Conservation (phyloP, 2,888 invertebrate genomes). For the Dromius quadrimaculatus region DNA sequence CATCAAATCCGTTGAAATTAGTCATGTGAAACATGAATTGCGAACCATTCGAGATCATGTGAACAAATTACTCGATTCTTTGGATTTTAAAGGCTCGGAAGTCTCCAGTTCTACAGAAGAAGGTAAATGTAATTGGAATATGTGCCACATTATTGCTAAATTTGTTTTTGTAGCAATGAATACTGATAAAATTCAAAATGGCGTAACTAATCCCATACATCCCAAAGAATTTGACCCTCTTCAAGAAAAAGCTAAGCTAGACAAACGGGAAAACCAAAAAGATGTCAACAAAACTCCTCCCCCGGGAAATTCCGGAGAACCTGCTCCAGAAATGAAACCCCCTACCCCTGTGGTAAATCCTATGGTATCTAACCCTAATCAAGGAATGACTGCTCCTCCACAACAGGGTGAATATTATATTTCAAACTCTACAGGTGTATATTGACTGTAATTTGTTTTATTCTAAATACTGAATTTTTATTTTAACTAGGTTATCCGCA, state of each 20-base stretch:
- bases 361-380: conserved; percentile 15
- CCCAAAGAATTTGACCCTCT: conserved; percentile 74
- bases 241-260: conserved; percentile 64
- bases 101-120: conserved; percentile 50
- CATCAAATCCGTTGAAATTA: conserved; percentile 64
- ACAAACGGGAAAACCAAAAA: conserved; percentile 55
- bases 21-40: conserved; percentile 66
- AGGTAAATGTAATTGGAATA: conserved; percentile 21
- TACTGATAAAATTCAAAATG: conserved; percentile 47
- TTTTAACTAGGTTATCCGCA: conserved; percentile 45
- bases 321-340: conserved; percentile 35
- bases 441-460: background rate
- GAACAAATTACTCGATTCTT: conserved; percentile 70
- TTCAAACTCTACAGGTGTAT: conserved; percentile 48
- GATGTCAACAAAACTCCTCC: conserved; percentile 33
- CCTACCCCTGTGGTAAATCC: conserved; percentile 30
- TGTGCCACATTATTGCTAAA: too few relatives aligned
- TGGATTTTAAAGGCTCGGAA: conserved; percentile 63
- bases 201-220: conserved; percentile 62
- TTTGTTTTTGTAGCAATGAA: conserved; percentile 32
- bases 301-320: background rate
- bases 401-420: conserved; percentile 48
- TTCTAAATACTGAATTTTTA: conserved; percentile 7
- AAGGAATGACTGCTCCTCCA: conserved; percentile 23
- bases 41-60: conserved; percentile 71